These are phyloP conservation scores for Eupeodes corollae DNA, from an alignment of 1,140 invertebrate genomes.

Conservation along the genomic window DNA sequence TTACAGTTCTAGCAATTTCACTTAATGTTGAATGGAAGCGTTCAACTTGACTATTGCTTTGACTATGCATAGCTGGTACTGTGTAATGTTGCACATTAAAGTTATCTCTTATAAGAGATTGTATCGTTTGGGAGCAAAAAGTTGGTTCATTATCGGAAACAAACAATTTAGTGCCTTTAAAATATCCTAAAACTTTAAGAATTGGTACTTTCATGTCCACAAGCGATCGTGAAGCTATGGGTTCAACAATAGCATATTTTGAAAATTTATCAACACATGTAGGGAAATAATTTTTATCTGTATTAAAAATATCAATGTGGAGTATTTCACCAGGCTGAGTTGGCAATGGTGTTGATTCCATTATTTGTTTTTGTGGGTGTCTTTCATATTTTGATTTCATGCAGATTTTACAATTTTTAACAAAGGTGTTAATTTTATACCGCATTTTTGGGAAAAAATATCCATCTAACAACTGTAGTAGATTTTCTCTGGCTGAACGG, in stretches of 20 bases:
- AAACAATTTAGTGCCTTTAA: too few species aligned
- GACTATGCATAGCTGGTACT: too few species aligned
- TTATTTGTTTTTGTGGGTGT: background rate
- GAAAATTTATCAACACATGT: constrained; percentile 7
- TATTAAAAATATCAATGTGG: constrained; percentile 5
- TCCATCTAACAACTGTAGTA: background rate
- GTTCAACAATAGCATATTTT: constrained; percentile 3
- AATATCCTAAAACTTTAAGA: too few species aligned
- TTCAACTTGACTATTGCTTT: too few species aligned
- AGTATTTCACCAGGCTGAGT: background rate
- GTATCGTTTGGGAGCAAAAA: too few species aligned
- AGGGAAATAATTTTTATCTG: constrained; percentile 1
- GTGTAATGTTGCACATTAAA: too few species aligned
- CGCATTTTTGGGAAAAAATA: background rate
- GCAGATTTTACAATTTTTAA: constrained; percentile 1
- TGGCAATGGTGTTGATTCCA: constrained; percentile 1
- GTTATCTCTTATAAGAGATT: too few species aligned
- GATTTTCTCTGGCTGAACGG: background rate
- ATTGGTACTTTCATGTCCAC: too few species aligned
- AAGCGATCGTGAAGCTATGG: too few species aligned
- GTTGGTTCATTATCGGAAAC: too few species aligned
- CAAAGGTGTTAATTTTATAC: background rate
- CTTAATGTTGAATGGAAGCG: too few species aligned
- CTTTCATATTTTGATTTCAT: constrained; percentile 1
- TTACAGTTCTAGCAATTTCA: too few species aligned